Conservation (phyloP, 1,140 invertebrate genomes). For the Acromyrmex charruanus region DNA sequence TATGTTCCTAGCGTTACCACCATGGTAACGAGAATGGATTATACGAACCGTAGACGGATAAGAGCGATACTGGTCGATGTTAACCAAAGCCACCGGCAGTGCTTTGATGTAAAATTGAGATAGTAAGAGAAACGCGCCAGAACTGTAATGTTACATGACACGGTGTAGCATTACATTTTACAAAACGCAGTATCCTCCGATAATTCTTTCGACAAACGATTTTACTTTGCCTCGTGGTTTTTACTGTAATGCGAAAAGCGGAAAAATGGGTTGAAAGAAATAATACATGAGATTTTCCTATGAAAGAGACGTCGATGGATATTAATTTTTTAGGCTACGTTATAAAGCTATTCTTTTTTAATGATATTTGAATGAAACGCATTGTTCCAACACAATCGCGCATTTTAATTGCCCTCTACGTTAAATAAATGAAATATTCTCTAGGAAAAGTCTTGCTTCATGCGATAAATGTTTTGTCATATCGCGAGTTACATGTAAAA, state of each 20-base stretch:
- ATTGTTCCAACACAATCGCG: not conserved
- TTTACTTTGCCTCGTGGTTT: not conserved
- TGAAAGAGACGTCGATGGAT: not conserved
- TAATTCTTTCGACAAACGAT: not conserved
- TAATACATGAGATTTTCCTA: not conserved
- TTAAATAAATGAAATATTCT: constrained; percentile 30
- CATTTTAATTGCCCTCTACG: not conserved
- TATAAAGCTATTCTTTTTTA: constrained; percentile 14
- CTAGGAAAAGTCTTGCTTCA: not conserved
- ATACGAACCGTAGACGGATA: constrained; percentile 47
- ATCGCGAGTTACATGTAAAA: not conserved
- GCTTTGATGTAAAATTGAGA: constrained; percentile 52
- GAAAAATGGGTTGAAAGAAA: not conserved
- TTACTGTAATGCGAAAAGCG: not conserved
- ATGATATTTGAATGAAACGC: not conserved
- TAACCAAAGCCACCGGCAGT: constrained; percentile 34
- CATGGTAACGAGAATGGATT: constrained; percentile 36
- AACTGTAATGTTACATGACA: constrained; percentile 12
- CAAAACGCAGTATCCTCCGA: not conserved
- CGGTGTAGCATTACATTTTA: constrained; percentile 24
- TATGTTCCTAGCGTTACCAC: constrained; percentile 1
- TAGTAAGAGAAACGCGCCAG: constrained; percentile 30
- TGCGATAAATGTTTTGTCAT: constrained; percentile 10
- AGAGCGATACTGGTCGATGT: constrained; percentile 41
- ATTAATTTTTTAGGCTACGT: constrained; percentile 23